A percentile compares a stretch with the other conserved stretches of the same genome.
These are phyloP conservation scores for Cryptomyrus ogoouensis DNA, from an alignment of 2,113 vertebrate species.

Conservation along the genomic window DNA sequence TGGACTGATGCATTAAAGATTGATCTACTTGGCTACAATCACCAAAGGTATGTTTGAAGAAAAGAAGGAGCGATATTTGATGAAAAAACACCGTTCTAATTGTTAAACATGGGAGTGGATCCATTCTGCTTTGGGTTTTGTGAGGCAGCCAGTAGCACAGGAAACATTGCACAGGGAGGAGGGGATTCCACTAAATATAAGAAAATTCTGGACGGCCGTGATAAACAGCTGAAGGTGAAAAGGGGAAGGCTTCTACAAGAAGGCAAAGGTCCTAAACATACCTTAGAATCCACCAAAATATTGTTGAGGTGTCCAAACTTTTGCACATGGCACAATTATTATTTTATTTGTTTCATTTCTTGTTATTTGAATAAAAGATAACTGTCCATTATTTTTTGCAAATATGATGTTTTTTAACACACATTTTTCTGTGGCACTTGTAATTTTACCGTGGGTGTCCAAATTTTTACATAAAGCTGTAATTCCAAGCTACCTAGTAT, in stretches of 20 bases:
- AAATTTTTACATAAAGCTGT: not conserved
- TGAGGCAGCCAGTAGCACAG: not conserved
- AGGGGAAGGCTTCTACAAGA: not conserved
- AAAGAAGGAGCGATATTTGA: not conserved
- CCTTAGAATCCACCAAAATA: not conserved
- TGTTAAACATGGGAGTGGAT: not conserved
- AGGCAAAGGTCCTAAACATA: not conserved
- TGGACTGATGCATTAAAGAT: not conserved
- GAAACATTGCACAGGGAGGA: not conserved
- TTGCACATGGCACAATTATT: not conserved
- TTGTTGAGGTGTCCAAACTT: not conserved
- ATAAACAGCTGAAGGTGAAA: not conserved
- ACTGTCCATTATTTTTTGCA: not conserved
- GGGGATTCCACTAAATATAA: not conserved
- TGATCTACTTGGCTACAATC: not conserved
- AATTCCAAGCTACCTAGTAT: not conserved
- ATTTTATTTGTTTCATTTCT: not conserved
- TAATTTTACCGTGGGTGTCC: not conserved
- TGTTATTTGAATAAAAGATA: not conserved
- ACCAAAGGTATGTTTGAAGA: not conserved
- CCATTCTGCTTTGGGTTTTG: not conserved
- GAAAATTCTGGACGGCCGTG: not conserved
- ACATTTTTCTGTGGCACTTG: not conserved
- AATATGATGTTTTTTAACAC: not conserved
- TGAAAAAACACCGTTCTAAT: not conserved